Conservation (phyloP, 2,888 invertebrate species). For the Baccha elongata region DNA sequence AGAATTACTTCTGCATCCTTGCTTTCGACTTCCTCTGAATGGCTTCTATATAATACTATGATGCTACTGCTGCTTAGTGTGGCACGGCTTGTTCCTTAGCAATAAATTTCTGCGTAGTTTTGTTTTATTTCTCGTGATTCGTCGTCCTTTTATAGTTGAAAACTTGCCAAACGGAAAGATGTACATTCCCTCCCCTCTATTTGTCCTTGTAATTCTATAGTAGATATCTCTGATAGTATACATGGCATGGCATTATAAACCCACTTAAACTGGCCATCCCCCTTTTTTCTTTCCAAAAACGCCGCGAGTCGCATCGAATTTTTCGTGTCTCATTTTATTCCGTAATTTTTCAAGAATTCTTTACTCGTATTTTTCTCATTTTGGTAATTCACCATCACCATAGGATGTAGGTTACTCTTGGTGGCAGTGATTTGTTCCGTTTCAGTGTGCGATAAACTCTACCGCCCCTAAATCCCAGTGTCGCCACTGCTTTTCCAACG, state of each 20-base stretch:
- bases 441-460: slow-evolving; percentile 65
- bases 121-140: slow-evolving; percentile 60
- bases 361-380: slow-evolving; percentile 29
- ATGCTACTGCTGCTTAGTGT: slow-evolving; percentile 35
- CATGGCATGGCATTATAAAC: slow-evolving; percentile 42
- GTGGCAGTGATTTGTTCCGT: slow-evolving; percentile 73
- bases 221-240: background rate
- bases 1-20: slow-evolving; percentile 72
- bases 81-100: slow-evolving; percentile 60
- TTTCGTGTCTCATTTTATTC: slow-evolving; percentile 62
- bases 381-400: slow-evolving; percentile 48
- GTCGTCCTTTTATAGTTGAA: slow-evolving; percentile 59
- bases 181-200: background rate
- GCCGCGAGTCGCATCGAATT: slow-evolving; percentile 2
- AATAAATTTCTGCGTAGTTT: slow-evolving; percentile 71
- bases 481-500: slow-evolving; percentile 31
- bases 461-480: slow-evolving; percentile 55
- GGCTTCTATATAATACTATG: background rate
- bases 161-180: slow-evolving; percentile 68
- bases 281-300: background rate
- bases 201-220: background rate
- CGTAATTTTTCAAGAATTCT: slow-evolving; percentile 54
- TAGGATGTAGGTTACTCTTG: slow-evolving; percentile 65
- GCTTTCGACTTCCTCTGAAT: slow-evolving; percentile 49
- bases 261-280: slow-evolving; percentile 42